Evolutionary conservation across 2,797 vertebrate species (phyloP).

Genomic region (Onychomys leucogaster): DNA sequence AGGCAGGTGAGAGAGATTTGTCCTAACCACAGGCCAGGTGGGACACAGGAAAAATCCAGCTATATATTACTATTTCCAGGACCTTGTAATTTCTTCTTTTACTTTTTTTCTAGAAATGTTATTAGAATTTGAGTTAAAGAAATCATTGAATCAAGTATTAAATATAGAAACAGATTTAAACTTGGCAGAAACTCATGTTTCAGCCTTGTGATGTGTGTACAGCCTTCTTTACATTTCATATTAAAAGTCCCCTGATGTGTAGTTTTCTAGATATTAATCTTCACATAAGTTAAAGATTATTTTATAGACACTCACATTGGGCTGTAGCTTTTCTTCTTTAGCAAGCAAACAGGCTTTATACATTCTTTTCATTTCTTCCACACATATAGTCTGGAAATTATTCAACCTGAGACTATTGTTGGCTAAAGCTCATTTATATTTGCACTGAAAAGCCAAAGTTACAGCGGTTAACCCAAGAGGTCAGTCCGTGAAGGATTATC

Average conservation of each 20-base stretch:
- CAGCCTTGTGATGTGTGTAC: not conserved
- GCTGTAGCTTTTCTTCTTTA: slow-evolving; percentile 13
- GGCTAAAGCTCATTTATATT: slow-evolving; percentile 61
- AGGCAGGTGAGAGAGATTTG: no score
- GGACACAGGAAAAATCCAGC: no score
- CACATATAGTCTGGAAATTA: slow-evolving; percentile 7
- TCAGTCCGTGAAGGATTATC: slow-evolving; percentile 72
- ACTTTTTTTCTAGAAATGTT: not conserved
- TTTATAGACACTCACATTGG: not conserved
- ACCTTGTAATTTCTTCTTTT: not conserved
- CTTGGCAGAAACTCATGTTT: slow-evolving; percentile 9
- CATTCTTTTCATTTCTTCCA: slow-evolving; percentile 26
- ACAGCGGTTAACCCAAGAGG: slow-evolving; percentile 72
- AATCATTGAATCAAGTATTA: slow-evolving; percentile 11
- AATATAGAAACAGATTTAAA: slow-evolving; percentile 10
- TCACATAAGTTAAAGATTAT: slow-evolving; percentile 40
- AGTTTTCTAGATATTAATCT: slow-evolving; percentile 44
- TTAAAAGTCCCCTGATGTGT: not conserved
- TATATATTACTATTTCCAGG: not conserved
- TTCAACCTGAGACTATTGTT: slow-evolving; percentile 32
- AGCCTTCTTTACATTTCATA: slow-evolving; percentile 37
- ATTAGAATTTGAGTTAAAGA: slow-evolving; percentile 11
- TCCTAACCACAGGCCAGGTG: no score
- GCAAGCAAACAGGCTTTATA: not conserved
- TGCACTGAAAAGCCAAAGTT: slow-evolving; percentile 65